phyloP scores from a whole-genome alignment of 2,797 vertebrate genomes.

The Oreochromis grahami region DNA sequence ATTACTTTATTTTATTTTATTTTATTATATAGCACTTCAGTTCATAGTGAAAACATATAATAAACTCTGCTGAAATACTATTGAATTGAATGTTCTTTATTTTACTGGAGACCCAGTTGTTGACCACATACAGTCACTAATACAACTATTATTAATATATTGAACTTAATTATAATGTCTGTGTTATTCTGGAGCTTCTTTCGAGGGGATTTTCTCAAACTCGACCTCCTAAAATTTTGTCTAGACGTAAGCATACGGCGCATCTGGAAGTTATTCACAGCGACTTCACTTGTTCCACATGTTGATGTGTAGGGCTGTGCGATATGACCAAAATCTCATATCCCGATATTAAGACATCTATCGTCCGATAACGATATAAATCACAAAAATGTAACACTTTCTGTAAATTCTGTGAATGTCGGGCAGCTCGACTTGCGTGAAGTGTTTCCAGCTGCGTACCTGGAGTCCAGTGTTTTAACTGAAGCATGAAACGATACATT shows the following conservation, averaged over 20 bases:
- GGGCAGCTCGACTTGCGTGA: too few species aligned
- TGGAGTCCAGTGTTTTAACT: too few species aligned
- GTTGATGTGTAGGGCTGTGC: neutral
- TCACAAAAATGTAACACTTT: too few species aligned
- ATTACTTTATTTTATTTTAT: neutral
- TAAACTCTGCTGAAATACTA: neutral
- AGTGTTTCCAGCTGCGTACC: too few species aligned
- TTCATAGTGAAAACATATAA: neutral
- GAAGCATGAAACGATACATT: too few species aligned
- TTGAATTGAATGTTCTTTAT: neutral
- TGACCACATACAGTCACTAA: neutral
- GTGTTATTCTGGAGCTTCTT: neutral
- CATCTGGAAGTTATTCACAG: neutral
- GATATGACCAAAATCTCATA: too few species aligned
- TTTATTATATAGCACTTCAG: neutral
- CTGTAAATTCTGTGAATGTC: too few species aligned
- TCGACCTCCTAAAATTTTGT: neutral
- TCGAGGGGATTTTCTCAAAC: neutral
- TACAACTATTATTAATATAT: neutral
- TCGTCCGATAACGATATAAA: too few species aligned
- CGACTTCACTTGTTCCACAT: neutral
- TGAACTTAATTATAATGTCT: neutral
- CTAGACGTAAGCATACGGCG: neutral
- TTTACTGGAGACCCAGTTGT: neutral
- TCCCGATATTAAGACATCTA: too few species aligned